phyloP scores from a whole-genome alignment of 23 tunicate species.

The Botrylloides violaceus region DNA sequence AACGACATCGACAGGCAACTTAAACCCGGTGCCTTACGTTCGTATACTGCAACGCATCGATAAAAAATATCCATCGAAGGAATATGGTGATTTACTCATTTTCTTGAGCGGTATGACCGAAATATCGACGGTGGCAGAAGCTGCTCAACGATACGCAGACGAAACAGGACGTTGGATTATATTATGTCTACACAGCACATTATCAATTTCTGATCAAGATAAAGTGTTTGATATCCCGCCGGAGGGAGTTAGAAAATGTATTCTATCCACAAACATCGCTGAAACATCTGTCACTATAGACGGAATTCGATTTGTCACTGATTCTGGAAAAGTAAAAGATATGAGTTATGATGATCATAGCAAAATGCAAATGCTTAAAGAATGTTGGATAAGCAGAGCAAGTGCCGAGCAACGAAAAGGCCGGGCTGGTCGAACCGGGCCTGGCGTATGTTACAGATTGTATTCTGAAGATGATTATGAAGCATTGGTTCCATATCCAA shows the following conservation, averaged over 20 bases:
- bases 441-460: constrained; percentile 87
- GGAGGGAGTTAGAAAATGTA: constrained; percentile 89
- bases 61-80: constrained; percentile 83
- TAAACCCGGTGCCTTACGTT: constrained; percentile 86
- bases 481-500: constrained; percentile 71
- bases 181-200: constrained; percentile 85
- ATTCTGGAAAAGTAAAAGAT: constrained; percentile 92
- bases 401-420: constrained; percentile 99
- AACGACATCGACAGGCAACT: constrained; percentile 32
- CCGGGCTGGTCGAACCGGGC: constrained; percentile 97
- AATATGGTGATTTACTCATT: constrained; percentile 87
- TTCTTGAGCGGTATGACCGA: constrained; percentile 98
- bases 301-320: constrained; percentile 94
- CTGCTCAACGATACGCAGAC: constrained; percentile 71
- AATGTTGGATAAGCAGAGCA: constrained; percentile 82
- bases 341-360: constrained; percentile 95
- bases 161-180: constrained; percentile 86
- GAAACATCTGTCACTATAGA: constrained; percentile 99
- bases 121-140: constrained; percentile 83
- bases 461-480: constrained; percentile 96
- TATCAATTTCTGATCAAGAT: constrained; percentile 90
- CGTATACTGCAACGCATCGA: constrained; percentile 83
- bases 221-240: constrained; percentile 96
- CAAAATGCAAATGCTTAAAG: constrained; percentile 89
- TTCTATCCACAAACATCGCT: constrained; percentile 98